Conservation (phyloP, 2,113 vertebrate species). For the Anser brachyrhynchus region DNA sequence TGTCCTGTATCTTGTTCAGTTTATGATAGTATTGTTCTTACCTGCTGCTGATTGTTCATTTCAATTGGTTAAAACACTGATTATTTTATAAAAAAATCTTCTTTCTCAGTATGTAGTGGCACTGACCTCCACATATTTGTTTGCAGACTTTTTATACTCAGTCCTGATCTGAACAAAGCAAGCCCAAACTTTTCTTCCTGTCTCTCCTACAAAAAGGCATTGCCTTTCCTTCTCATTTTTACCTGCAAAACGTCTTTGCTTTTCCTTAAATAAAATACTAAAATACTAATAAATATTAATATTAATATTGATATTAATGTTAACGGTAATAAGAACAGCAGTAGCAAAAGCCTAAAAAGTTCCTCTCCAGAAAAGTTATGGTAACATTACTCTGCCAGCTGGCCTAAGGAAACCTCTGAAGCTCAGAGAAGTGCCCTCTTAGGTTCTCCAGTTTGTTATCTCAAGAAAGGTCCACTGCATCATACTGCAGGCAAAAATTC, state of each 20-base stretch:
- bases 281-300: background rate
- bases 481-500: background rate
- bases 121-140: background rate
- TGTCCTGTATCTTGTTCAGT: background rate
- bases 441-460: background rate
- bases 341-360: background rate
- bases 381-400: background rate
- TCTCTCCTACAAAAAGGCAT: background rate
- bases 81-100: slow-evolving; percentile 29
- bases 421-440: background rate
- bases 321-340: no score
- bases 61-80: background rate
- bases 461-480: background rate
- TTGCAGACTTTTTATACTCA: background rate
- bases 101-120: background rate
- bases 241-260: background rate
- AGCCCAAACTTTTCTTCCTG: background rate
- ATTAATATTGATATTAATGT: no score
- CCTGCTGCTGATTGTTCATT: background rate
- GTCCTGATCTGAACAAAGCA: background rate
- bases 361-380: background rate
- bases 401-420: background rate
- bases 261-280: background rate
- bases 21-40: slow-evolving; percentile 1
- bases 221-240: background rate